Percentiles rank a stretch among this genome's conserved stretches.
phyloP scores from a whole-genome alignment of 2,797 vertebrate species.

The Pseudochirops corinnae region DNA sequence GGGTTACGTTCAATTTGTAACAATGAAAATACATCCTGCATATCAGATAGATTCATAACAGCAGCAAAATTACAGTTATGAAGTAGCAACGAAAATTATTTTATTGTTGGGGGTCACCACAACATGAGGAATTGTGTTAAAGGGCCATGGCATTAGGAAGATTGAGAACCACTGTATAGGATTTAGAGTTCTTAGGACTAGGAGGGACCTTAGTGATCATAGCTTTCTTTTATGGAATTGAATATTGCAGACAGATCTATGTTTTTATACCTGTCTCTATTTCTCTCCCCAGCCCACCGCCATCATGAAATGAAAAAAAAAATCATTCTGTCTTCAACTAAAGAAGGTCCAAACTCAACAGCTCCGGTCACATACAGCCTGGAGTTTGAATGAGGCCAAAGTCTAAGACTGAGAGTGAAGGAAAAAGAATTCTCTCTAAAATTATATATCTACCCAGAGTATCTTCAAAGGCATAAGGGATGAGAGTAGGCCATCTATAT shows the following conservation, averaged over 20 bases:
- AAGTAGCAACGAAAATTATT: no score
- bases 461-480: slow-evolving; percentile 93
- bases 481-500: slow-evolving; percentile 90
- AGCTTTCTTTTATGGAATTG: background rate
- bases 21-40: no score
- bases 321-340: background rate
- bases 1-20: no score
- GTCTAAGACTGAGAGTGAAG: background rate
- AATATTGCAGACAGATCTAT: background rate
- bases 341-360: background rate
- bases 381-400: background rate
- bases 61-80: no score
- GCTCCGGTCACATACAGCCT: background rate
- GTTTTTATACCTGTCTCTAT: background rate
- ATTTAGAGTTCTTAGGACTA: background rate
- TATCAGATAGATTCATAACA: no score
- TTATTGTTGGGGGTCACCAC: no score
- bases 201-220: background rate
- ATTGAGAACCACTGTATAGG: no score
- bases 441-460: slow-evolving; percentile 89
- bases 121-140: no score
- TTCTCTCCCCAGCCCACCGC: no score
- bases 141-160: no score
- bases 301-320: no score
- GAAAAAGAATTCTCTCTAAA: background rate